These are phyloP conservation scores for Drosophila sturtevanti DNA, from an alignment of 1,140 invertebrate species.

Conservation along the genomic window DNA sequence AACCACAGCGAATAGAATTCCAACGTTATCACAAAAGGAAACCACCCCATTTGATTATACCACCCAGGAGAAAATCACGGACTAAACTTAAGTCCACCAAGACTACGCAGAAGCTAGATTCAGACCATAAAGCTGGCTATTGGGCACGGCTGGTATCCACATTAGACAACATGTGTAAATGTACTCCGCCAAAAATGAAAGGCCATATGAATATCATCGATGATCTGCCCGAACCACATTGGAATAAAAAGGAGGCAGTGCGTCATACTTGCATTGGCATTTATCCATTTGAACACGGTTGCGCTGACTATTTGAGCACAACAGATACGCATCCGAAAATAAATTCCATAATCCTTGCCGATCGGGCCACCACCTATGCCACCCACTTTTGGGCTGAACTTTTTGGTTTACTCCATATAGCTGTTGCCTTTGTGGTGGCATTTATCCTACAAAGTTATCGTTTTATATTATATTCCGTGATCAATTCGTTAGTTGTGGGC, in stretches of 20 bases:
- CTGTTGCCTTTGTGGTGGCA: slow-evolving; percentile 85
- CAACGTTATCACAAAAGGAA: slow-evolving; percentile 65
- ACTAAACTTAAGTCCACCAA: slow-evolving; percentile 6
- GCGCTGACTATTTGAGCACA: slow-evolving; percentile 85
- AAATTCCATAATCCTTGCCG: slow-evolving; percentile 84
- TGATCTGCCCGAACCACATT: slow-evolving; percentile 63
- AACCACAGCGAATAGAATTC: slow-evolving; percentile 72
- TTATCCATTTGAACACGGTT: slow-evolving; percentile 88
- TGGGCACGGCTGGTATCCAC: slow-evolving; percentile 50
- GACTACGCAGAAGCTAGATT: neutral
- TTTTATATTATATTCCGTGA: slow-evolving; percentile 85
- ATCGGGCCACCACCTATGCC: slow-evolving; percentile 85
- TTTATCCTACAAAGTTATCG: slow-evolving; percentile 85
- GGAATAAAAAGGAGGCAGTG: slow-evolving; percentile 57
- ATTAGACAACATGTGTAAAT: slow-evolving; percentile 71
- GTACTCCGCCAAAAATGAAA: slow-evolving; percentile 33
- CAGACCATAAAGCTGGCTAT: slow-evolving; percentile 26
- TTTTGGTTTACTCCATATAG: slow-evolving; percentile 86
- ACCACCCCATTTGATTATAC: slow-evolving; percentile 26
- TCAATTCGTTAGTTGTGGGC: slow-evolving; percentile 85
- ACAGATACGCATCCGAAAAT: slow-evolving; percentile 86
- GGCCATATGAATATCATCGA: slow-evolving; percentile 44
- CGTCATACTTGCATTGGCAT: slow-evolving; percentile 83
- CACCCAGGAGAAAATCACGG: slow-evolving; percentile 10
- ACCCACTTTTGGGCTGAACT: slow-evolving; percentile 87